Base-by-base conservation (phyloP, 2,888 invertebrate species). In the Apamea anceps region DNA sequence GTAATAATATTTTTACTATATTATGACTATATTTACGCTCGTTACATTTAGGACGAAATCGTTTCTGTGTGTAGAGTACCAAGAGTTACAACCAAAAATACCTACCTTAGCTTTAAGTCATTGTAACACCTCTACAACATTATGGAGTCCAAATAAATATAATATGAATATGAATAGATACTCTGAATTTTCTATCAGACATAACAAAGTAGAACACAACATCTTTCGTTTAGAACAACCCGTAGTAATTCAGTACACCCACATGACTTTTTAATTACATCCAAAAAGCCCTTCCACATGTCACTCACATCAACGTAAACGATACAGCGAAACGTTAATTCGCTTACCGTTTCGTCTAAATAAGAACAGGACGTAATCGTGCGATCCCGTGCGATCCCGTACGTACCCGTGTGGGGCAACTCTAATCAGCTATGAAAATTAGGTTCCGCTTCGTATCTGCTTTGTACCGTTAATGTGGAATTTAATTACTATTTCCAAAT, bases 401-500 rank as follows among this genome's bases (percentile, higher is more conserved):
- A 90, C 89, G 94, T 95, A 95, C 95, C 95, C 95, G 93, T 93
- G 94, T 94, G 96, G 96, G 96, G 96, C 93, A 93, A 93, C 94
- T 93, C 96, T 96, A 96, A 96, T 96, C 96, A 96, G 95, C 96
- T 96, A 96, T 96, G 96, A 96, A 96, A 96, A 96, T 96, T 96
- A 96, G 96, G 96, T 96, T 96, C 96, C 96, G 95, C 93, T 91
- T 90, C 93, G 93, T 93, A 94, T 96, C 96, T 95, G 94, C 95
- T 96, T 96, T 96, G 95, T 96, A 94, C 94, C 92, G 94, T 91
- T 95, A 95, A 95, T 95, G 92, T 93, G 95, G 95, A 96, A 96
- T 96, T 96, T 96, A 96, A 96, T 96, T 96, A 96, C 96, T 95
- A 96, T 96, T 95, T 94, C 95, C 94, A 96, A 96, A 95, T 96